Conservation (phyloP, 2,113 vertebrate genomes). For the Bolborhynchus lineola region DNA sequence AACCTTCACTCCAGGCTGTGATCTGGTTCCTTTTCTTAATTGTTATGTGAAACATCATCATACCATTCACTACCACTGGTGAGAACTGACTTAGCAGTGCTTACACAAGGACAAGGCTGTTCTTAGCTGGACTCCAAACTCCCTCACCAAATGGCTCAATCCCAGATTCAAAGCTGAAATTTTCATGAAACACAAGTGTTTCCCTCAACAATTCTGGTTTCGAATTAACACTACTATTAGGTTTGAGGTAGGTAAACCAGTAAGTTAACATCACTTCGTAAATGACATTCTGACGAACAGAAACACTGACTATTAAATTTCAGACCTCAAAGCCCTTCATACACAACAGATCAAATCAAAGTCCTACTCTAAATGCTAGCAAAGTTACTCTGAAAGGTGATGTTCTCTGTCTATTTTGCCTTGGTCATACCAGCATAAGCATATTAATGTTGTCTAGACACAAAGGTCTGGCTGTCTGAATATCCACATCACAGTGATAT, state of each 20-base stretch:
- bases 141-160: background rate
- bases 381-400: background rate
- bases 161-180: background rate
- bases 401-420: background rate
- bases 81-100: background rate
- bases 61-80: accelerated
- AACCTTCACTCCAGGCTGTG: background rate
- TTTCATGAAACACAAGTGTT: background rate
- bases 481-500: background rate
- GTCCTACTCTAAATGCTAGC: background rate
- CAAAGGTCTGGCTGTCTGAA: background rate
- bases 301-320: background rate
- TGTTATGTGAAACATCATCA: background rate
- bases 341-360: background rate
- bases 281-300: background rate
- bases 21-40: background rate
- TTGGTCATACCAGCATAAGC: background rate
- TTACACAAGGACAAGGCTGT: too few species aligned
- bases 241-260: background rate
- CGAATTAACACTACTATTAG: background rate
- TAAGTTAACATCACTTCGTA: background rate
- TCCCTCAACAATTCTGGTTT: background rate
- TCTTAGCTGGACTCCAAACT: background rate
- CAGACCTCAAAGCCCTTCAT: background rate
- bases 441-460: background rate